These are phyloP conservation scores for Trissoscelio sp. DNA, from an alignment of 2,888 invertebrate genomes.

Conservation along the genomic window DNA sequence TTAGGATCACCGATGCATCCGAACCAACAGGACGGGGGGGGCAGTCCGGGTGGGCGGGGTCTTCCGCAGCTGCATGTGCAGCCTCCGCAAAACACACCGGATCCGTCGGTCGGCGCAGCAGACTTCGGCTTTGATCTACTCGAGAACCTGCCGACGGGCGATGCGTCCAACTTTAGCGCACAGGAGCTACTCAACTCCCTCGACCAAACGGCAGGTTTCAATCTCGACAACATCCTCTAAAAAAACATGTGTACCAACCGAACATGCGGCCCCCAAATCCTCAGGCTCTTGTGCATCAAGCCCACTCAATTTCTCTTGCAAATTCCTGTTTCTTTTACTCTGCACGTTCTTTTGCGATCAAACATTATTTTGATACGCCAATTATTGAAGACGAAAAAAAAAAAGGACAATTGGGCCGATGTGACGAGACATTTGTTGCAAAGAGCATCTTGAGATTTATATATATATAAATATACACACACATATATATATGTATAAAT, in stretches of 20 bases:
- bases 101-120: constrained; percentile 80
- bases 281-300: too few species aligned
- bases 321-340: too few species aligned
- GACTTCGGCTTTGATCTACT: constrained; percentile 94
- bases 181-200: constrained; percentile 93
- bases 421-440: constrained; percentile 23
- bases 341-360: too few species aligned
- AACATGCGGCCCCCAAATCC: constrained; percentile 20
- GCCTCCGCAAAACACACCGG: constrained; percentile 76
- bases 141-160: constrained; percentile 91
- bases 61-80: constrained; percentile 79
- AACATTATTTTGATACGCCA: too few species aligned
- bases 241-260: constrained; percentile 68
- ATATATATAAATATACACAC: constrained; percentile 15
- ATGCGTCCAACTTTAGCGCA: constrained; percentile 90
- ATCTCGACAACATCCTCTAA: constrained; percentile 82
- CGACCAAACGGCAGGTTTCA: constrained; percentile 88
- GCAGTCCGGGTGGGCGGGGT: constrained; percentile 81
- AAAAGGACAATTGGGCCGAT: not conserved
- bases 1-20: constrained; percentile 83
- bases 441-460: constrained; percentile 24
- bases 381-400: too few species aligned
- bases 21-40: constrained; percentile 82
- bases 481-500: constrained; percentile 30
- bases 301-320: too few species aligned